Evolutionary conservation across 2,113 vertebrate genomes (phyloP).

Genomic region (Dolichotis patagonum): DNA sequence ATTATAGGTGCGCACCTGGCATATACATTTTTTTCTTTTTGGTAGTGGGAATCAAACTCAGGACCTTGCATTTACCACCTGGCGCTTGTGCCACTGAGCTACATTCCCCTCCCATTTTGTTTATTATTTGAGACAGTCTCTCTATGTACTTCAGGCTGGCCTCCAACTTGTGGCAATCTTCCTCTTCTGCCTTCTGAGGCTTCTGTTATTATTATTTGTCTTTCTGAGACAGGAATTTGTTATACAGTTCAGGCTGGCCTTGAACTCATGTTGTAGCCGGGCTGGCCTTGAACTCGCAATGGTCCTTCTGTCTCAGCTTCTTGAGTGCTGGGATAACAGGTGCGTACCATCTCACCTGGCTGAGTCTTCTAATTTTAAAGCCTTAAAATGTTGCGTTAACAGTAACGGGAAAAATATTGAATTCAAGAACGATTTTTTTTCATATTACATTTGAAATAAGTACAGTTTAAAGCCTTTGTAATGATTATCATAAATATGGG

Average conservation of each 20-base stretch:
- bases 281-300: background rate
- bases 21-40: background rate
- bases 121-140: background rate
- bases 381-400: background rate
- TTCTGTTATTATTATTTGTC: background rate
- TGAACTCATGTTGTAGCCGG: too few relatives aligned
- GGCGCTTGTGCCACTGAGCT: too few relatives aligned
- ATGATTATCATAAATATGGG: background rate
- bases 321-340: background rate
- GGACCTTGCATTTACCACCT: too few relatives aligned
- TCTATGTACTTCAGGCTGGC: background rate
- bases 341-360: background rate
- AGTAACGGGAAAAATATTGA: slow-evolving; percentile 43
- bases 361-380: slow-evolving; percentile 18
- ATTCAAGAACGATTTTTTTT: background rate
- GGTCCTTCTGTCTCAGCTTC: background rate
- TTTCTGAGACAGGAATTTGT: background rate
- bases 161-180: background rate
- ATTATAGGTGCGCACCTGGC: background rate
- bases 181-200: background rate
- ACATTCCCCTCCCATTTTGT: too few relatives aligned
- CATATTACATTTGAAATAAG: slow-evolving; percentile 18
- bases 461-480: slow-evolving; percentile 8
- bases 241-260: background rate
- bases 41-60: too few relatives aligned